A percentile compares a stretch with the other conserved stretches of the same genome.
These are phyloP conservation scores for Calyptommatus sinebrachiatus DNA, from an alignment of 2,113 vertebrate genomes.

Conservation along the genomic window DNA sequence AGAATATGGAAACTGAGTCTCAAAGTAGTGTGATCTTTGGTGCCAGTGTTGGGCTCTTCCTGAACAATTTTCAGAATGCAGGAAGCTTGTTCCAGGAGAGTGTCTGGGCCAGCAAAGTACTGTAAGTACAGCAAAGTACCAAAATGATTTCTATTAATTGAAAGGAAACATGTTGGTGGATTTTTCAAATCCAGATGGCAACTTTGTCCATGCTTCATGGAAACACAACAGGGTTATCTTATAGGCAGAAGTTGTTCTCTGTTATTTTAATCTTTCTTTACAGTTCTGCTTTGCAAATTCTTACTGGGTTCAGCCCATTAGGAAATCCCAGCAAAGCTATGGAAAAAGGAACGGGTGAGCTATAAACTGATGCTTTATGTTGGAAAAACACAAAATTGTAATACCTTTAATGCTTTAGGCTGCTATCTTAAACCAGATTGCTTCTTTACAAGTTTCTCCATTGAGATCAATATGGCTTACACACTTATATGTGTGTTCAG, in stretches of 20 bases:
- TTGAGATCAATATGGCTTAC: slow-evolving; percentile 33
- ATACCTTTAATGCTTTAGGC: slow-evolving; percentile 20
- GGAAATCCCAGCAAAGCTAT: slow-evolving; percentile 1
- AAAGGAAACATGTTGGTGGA: background rate
- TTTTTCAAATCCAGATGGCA: background rate
- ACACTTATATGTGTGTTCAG: slow-evolving; percentile 18
- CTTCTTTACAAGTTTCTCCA: slow-evolving; percentile 18
- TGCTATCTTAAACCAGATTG: slow-evolving; percentile 28
- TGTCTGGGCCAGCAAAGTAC: no score
- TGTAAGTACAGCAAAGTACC: no score
- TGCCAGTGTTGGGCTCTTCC: no score
- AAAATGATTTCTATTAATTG: background rate
- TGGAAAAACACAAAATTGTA: slow-evolving; percentile 14
- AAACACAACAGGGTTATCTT: background rate
- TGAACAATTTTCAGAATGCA: no score
- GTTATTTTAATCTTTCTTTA: background rate
- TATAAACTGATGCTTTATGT: slow-evolving; percentile 11
- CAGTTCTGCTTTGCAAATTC: background rate
- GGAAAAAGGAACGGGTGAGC: slow-evolving; percentile 6
- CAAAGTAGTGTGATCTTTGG: no score
- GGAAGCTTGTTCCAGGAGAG: no score
- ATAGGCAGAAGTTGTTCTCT: background rate
- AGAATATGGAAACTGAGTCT: no score
- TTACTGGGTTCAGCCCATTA: background rate
- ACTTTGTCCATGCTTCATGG: background rate